Evolutionary conservation across 2,797 vertebrate species (phyloP).

Genomic region (Trachops cirrhosus): DNA sequence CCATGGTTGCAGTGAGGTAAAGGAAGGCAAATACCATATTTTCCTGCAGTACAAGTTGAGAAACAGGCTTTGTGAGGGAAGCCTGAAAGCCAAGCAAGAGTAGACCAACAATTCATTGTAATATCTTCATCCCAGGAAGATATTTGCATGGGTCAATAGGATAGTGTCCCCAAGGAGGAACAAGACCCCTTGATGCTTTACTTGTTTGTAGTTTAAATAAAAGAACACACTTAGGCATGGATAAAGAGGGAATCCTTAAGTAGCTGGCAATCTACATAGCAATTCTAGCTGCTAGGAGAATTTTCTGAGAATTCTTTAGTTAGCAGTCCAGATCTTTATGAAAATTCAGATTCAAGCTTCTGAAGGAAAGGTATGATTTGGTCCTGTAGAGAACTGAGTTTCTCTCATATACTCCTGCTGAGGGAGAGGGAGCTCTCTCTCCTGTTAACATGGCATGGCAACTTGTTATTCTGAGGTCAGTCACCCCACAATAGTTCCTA

Average conservation of each 20-base stretch:
- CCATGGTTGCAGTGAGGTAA: neutral
- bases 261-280: neutral
- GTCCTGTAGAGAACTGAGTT: neutral
- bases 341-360: neutral
- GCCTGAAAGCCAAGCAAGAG: neutral
- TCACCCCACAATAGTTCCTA: neutral
- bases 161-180: neutral
- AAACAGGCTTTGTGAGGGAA: neutral
- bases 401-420: neutral
- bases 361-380: neutral
- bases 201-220: neutral
- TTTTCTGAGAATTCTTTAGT: neutral
- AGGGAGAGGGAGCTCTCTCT: neutral
- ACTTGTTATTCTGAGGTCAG: neutral
- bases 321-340: neutral
- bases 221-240: neutral
- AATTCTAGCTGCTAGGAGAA: neutral
- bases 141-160: neutral
- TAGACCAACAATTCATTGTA: neutral
- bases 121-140: neutral
- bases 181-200: neutral
- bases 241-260: neutral
- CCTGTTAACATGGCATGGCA: neutral
- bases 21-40: neutral
- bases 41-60: neutral